Evolutionary conservation across 2,113 vertebrate genomes (phyloP).

Genomic region (Naja naja): DNA sequence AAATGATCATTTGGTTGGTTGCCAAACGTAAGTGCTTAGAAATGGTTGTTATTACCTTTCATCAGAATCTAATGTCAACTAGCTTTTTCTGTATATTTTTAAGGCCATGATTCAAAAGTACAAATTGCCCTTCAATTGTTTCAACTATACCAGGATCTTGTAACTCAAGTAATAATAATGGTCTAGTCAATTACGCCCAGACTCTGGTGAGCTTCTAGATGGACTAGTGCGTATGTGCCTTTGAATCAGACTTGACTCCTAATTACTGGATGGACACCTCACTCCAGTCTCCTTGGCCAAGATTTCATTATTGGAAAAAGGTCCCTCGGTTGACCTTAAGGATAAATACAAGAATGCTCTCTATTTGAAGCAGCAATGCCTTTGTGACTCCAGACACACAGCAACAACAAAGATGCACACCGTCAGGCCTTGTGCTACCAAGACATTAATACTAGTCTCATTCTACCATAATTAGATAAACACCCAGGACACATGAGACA

Average conservation of each 20-base stretch:
- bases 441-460: background rate
- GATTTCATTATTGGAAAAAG: background rate
- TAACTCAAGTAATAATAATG: background rate
- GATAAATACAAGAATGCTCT: background rate
- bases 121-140: background rate
- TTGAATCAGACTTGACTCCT: background rate
- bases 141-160: background rate
- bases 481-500: background rate
- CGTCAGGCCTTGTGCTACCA: background rate
- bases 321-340: background rate
- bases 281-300: background rate
- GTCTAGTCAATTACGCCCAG: background rate
- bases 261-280: background rate
- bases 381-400: background rate
- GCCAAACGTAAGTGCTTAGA: background rate
- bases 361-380: background rate
- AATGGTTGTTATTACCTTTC: background rate
- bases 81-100: background rate
- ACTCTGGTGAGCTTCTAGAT: background rate
- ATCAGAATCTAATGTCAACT: background rate
- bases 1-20: background rate
- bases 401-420: background rate
- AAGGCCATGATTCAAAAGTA: background rate
- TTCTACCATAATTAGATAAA: background rate
- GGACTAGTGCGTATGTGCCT: background rate